A percentile compares a stretch with the other conserved stretches of the same genome.
These are phyloP conservation scores for Heterotilapia buettikoferi DNA, from an alignment of 2,113 vertebrate species.

Conservation along the genomic window DNA sequence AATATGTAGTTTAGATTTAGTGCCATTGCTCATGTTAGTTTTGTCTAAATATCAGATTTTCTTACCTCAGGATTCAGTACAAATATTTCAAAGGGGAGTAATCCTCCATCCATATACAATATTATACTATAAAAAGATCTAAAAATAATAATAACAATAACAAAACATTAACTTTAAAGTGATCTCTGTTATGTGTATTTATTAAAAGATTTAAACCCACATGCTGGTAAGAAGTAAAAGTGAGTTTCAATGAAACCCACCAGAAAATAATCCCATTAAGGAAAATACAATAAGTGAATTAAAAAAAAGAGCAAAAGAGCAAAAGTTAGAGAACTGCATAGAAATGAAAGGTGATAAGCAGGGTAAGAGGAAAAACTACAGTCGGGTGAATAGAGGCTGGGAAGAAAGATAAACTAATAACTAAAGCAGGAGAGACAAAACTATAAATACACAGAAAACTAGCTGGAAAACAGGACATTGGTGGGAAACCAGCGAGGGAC, in stretches of 20 bases:
- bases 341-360: neutral
- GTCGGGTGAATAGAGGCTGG: neutral
- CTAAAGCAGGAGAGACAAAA: neutral
- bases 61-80: neutral
- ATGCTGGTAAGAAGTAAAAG: neutral
- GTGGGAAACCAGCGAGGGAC: neutral
- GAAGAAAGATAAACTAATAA: neutral
- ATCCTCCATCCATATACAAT: neutral
- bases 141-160: neutral
- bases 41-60: neutral
- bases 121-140: neutral
- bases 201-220: neutral
- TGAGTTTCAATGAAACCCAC: neutral
- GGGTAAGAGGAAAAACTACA: neutral
- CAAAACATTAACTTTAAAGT: neutral
- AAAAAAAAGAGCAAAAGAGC: neutral
- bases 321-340: neutral
- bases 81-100: neutral
- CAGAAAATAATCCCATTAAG: neutral
- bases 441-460: neutral
- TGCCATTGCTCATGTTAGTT: neutral
- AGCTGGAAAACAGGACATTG: neutral
- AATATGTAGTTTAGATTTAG: neutral
- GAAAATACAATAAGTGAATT: neutral
- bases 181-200: neutral